Conservation (phyloP, 2,113 vertebrate genomes). For the Polyodon spathula region DNA sequence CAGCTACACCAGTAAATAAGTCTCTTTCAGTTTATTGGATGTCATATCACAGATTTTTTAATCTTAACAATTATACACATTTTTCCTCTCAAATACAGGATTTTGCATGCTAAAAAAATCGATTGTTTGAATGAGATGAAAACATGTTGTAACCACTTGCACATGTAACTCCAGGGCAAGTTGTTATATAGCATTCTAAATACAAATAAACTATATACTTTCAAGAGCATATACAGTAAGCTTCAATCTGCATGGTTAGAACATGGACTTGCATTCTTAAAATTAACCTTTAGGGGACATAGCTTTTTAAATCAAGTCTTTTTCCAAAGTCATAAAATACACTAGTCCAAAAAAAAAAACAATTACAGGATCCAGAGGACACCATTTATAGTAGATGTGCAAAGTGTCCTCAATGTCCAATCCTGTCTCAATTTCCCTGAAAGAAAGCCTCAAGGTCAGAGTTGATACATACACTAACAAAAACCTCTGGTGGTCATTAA, state of each 20-base stretch:
- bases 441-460: conserved; percentile 14
- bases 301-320: too few species aligned
- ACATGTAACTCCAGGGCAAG: conserved; percentile 13
- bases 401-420: neutral
- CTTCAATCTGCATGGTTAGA: conserved; percentile 3
- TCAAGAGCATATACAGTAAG: neutral
- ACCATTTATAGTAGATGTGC: neutral
- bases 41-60: too few species aligned
- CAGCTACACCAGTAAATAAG: too few species aligned
- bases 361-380: neutral
- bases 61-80: too few species aligned
- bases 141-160: neutral
- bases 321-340: neutral
- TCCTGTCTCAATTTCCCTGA: neutral
- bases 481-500: conserved; percentile 8
- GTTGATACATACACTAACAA: conserved; percentile 2
- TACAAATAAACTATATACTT: conserved; percentile 11
- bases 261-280: neutral
- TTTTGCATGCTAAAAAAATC: too few species aligned
- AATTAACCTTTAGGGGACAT: neutral
- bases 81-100: too few species aligned
- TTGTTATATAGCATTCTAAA: conserved; percentile 4
- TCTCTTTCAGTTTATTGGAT: too few species aligned
- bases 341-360: neutral
- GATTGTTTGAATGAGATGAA: too few species aligned